Conservation (phyloP, 2,113 vertebrate genomes). For the Taurulus bubalis region DNA sequence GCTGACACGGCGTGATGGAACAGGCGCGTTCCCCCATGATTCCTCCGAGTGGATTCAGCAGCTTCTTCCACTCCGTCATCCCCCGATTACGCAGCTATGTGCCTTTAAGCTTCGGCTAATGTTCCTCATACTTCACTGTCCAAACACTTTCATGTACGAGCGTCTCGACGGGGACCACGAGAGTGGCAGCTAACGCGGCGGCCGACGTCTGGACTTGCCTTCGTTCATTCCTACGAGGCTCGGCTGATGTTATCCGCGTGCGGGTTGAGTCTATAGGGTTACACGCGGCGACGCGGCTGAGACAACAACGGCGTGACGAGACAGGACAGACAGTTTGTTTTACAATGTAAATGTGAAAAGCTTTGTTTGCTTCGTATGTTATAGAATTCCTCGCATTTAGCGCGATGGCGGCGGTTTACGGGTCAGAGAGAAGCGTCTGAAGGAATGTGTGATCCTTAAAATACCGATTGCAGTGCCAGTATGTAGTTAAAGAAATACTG, state of each 20-base stretch:
- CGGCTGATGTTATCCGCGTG: constrained; percentile 57
- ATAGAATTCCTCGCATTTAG: constrained; percentile 1
- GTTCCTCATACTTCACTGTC: constrained; percentile 50
- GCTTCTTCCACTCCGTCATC: constrained; percentile 48
- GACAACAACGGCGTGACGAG: constrained; percentile 7
- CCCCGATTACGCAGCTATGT: constrained; percentile 40
- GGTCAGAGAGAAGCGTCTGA: not conserved
- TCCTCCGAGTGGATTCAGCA: not conserved
- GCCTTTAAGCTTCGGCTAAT: constrained; percentile 21
- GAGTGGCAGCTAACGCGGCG: constrained; percentile 13
- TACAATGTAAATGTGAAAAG: not conserved
- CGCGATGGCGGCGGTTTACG: constrained; percentile 1
- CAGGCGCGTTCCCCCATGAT: constrained; percentile 2
- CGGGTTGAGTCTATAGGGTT: constrained; percentile 15
- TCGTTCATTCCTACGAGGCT: constrained; percentile 37
- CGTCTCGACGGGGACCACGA: constrained; percentile 3
- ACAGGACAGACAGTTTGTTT: not conserved
- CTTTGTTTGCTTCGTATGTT: not conserved
- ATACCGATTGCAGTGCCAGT: not conserved
- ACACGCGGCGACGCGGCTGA: not conserved
- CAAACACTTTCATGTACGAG: constrained; percentile 52
- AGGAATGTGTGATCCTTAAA: not conserved
- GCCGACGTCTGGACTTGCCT: constrained; percentile 55
- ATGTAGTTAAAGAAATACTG: not conserved
- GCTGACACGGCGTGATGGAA: constrained; percentile 32